phyloP scores from a whole-genome alignment of 2,113 vertebrate species.

The Heteronetta atricapilla region DNA sequence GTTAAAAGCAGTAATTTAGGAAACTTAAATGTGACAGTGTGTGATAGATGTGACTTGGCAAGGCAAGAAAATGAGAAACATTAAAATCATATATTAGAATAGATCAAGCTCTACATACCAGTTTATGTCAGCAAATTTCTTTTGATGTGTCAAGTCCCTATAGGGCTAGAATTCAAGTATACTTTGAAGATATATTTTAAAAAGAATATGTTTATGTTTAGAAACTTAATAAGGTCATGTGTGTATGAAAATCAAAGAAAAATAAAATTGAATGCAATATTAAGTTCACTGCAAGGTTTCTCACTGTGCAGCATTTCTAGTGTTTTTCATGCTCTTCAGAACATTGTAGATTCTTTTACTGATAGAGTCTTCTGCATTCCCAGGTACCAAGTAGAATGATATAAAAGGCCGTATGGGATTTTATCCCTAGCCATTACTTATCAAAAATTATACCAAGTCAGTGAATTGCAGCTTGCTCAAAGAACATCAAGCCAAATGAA shows the following conservation, averaged over 20 bases:
- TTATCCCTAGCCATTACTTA: neutral
- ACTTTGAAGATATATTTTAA: constrained; percentile 81
- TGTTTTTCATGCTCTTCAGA: constrained; percentile 38
- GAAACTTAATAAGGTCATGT: constrained; percentile 70
- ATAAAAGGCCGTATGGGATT: neutral
- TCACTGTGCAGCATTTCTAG: neutral
- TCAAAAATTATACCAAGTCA: constrained; percentile 12
- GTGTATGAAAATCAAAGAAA: constrained; percentile 41
- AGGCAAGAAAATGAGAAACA: constrained; percentile 86
- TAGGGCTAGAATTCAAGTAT: constrained; percentile 70
- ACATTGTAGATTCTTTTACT: neutral
- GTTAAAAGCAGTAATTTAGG: constrained; percentile 86
- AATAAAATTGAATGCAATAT: constrained; percentile 49
- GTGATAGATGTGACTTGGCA: constrained; percentile 84
- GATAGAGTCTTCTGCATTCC: neutral
- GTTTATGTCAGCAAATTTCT: constrained; percentile 84
- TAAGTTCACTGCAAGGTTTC: constrained; percentile 30
- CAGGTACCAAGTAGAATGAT: neutral
- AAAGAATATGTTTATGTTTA: constrained; percentile 76
- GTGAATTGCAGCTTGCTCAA: constrained; percentile 34
- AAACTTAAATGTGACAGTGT: constrained; percentile 82
- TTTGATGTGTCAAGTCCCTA: constrained; percentile 80
- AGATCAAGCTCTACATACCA: constrained; percentile 79
- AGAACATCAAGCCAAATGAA: constrained; percentile 49
- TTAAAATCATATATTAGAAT: constrained; percentile 86